Conservation (phyloP, 2,888 invertebrate species). For the Ophion slaviceki region DNA sequence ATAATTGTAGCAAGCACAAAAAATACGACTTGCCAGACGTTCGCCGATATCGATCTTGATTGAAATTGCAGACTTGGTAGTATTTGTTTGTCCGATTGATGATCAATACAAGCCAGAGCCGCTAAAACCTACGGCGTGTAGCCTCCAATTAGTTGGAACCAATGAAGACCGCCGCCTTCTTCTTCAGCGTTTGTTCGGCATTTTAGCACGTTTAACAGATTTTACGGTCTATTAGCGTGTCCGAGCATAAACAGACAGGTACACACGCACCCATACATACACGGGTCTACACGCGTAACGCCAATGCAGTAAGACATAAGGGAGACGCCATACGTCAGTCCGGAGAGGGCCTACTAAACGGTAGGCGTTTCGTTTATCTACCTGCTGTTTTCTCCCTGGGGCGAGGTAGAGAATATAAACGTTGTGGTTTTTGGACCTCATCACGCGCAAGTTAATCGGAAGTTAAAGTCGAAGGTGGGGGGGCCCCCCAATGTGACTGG, state of each 20-base stretch:
- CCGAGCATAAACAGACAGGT: constrained; percentile 51
- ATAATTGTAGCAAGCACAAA: background rate
- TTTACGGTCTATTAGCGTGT: constrained; percentile 68
- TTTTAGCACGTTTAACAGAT: constrained; percentile 65
- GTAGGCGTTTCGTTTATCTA: constrained; percentile 78
- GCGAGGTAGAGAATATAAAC: constrained; percentile 41
- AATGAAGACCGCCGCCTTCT: constrained; percentile 31
- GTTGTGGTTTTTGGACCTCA: constrained; percentile 54
- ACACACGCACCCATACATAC: constrained; percentile 10
- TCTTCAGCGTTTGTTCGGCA: constrained; percentile 17
- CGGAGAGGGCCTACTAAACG: constrained; percentile 55
- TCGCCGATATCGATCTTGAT: background rate
- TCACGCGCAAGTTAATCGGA: constrained; percentile 78
- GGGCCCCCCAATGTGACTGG: constrained; percentile 58
- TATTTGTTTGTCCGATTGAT: background rate
- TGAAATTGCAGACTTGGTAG: background rate
- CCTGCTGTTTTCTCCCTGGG: constrained; percentile 66
- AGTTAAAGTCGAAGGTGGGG: constrained; percentile 75
- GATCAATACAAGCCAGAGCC: background rate
- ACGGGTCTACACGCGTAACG: constrained; percentile 9
- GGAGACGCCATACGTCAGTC: constrained; percentile 44
- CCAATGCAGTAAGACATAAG: constrained; percentile 49
- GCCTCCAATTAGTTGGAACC: constrained; percentile 67
- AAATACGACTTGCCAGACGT: background rate
- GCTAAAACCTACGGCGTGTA: background rate